Evolutionary conservation across 2,113 vertebrate genomes (phyloP).

Genomic region (Erpornis zantholeuca): DNA sequence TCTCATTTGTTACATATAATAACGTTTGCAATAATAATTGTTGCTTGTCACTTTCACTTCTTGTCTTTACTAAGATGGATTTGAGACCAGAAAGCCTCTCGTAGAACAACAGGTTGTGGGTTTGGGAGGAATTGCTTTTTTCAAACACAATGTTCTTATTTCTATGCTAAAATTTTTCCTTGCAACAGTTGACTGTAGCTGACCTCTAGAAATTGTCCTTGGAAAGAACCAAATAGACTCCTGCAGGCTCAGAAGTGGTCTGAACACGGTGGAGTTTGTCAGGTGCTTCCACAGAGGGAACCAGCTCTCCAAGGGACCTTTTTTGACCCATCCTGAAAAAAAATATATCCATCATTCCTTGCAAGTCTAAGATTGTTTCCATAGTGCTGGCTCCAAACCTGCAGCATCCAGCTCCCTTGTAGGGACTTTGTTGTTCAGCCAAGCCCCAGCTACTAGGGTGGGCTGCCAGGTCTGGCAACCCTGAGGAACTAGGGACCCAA

Average conservation of each 20-base stretch:
- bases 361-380: not conserved
- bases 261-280: not conserved
- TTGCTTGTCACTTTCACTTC: not conserved
- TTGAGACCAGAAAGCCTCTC: not conserved
- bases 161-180: not conserved
- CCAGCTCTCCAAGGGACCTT: rapidly evolving
- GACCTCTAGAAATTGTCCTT: not conserved
- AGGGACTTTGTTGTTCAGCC: not conserved
- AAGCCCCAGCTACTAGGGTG: not conserved
- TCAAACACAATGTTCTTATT: not conserved
- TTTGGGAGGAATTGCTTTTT: not conserved
- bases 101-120: not conserved
- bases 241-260: not conserved
- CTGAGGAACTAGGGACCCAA: not conserved
- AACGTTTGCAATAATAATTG: not conserved
- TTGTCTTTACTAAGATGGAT: not conserved
- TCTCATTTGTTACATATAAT: not conserved
- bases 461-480: not conserved
- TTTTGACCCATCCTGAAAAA: not conserved
- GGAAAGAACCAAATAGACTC: not conserved
- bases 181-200: not conserved
- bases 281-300: not conserved
- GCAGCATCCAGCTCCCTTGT: not conserved
- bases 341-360: not conserved
- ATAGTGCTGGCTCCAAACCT: not conserved